Base-by-base conservation (phyloP, 2,888 invertebrate species). In the Orthonychiurus folsomi region DNA sequence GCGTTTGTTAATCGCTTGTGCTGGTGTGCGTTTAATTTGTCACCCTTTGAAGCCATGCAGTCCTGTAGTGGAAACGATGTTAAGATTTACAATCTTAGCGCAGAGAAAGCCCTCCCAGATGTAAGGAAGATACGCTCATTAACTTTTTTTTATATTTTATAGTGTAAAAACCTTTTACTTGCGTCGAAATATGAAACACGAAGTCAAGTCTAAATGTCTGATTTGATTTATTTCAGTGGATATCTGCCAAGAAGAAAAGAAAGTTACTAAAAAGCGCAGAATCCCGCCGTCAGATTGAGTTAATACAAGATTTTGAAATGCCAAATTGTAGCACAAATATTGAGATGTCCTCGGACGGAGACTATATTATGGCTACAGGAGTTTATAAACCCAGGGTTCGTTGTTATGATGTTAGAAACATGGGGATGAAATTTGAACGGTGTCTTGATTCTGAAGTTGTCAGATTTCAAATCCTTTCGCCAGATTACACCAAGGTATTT, bases 231-330 rank as follows among this genome's bases (percentile, higher is more conserved):
- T 81, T 81, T 26, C 75, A 92, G 89, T 93, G 93, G 93, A 79
- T 93, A 60, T 85, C 89, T 2, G 92, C 92, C 74, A 82, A 86
- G 72, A 90, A 91, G 77, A 84, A 87, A 74, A 82, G 91, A 70
- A 84, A 85, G 5, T 79, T 93, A 66, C 90, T 91, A 77, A 91
- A 91, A 78, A 88, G 93, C 85, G 86, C 88, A 50, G 95, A 94
- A 76, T 82, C 96, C 56, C 82, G 93, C 71, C 83, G 89, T 72
- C 83, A 94, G 75, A 93, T 99, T 73, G 93, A 97, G 78, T 84
- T 99, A 52, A 91, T 99, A 70, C 99, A 99, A 79, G 99, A 99
- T 76, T 99, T 99, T 82, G 93, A 95, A 73, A 99, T 99, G 99
- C 97, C 99, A 26, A 92, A 87, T 57, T 84, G 97, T 0, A 93